These are phyloP conservation scores for Elaphurus davidianus DNA, from an alignment of 2,113 vertebrate species.

Conservation along the genomic window DNA sequence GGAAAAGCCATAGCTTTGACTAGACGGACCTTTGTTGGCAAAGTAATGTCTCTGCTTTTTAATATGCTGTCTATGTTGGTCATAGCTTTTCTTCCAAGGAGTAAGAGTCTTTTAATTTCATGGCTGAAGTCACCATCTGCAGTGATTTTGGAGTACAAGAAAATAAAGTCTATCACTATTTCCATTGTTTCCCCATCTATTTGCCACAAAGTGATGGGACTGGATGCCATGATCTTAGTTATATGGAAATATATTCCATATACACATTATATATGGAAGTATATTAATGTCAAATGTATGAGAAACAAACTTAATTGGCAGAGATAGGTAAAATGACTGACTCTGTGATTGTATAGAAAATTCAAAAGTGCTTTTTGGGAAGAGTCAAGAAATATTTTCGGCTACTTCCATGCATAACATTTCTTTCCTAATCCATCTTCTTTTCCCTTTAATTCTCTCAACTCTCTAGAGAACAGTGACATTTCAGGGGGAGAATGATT, in stretches of 20 bases:
- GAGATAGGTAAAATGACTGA: neutral
- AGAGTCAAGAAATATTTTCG: neutral
- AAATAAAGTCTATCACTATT: neutral
- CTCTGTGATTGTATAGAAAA: neutral
- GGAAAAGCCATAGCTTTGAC: neutral
- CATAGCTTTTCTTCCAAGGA: neutral
- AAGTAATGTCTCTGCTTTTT: neutral
- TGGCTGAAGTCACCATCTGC: neutral
- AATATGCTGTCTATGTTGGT: neutral
- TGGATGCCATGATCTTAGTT: neutral
- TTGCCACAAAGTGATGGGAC: neutral
- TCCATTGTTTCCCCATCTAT: neutral
- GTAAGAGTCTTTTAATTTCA: neutral
- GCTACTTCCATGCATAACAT: neutral
- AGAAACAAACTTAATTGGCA: neutral
- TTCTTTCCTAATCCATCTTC: neutral
- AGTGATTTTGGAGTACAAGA: neutral
- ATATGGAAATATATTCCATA: neutral
- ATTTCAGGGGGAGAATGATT: neutral
- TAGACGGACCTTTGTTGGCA: neutral
- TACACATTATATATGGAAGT: neutral
- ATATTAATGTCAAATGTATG: neutral
- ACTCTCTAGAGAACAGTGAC: neutral
- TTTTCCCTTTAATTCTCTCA: neutral
- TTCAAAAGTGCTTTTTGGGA: neutral